Evolutionary conservation across 1,140 invertebrate species (phyloP).

Genomic region (Zaprionus capensis): DNA sequence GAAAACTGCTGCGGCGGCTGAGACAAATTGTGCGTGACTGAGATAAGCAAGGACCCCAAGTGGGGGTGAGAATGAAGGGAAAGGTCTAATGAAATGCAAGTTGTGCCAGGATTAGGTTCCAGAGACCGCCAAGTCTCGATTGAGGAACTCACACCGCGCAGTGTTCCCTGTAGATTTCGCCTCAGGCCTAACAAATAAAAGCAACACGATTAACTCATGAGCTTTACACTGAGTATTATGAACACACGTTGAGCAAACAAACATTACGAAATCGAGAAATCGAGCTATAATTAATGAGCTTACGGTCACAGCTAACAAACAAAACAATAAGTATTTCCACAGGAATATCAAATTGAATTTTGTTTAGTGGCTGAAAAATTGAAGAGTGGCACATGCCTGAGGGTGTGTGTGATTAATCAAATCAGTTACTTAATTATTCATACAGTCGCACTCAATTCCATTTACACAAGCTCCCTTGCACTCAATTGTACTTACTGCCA

Average conservation of each 20-base stretch:
- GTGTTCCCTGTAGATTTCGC: too few species aligned
- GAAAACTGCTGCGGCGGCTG: constrained; percentile 43
- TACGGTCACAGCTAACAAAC: neutral
- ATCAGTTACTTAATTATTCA: constrained; percentile 60
- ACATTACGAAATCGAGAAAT: neutral
- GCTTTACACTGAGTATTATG: too few species aligned
- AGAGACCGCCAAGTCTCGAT: too few species aligned
- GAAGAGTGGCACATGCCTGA: neutral
- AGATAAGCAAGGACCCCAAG: constrained; percentile 39
- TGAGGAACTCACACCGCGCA: too few species aligned
- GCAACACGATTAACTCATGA: neutral
- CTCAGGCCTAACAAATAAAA: too few species aligned
- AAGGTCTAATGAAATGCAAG: constrained; percentile 3
- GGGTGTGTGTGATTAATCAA: constrained; percentile 29
- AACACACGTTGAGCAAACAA: neutral
- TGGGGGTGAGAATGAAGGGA: neutral
- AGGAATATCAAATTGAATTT: neutral
- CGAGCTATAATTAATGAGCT: neutral
- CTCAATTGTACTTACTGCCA: neutral
- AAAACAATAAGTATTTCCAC: neutral
- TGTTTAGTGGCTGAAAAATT: constrained; percentile 1
- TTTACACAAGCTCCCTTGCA: neutral
- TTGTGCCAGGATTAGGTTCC: neutral
- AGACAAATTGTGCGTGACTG: constrained; percentile 64
- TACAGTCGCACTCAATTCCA: neutral